Percentiles rank a stretch among this genome's conserved stretches.
Conservation (phyloP, 2,797 vertebrate species). For the Heliangelus exortis region DNA sequence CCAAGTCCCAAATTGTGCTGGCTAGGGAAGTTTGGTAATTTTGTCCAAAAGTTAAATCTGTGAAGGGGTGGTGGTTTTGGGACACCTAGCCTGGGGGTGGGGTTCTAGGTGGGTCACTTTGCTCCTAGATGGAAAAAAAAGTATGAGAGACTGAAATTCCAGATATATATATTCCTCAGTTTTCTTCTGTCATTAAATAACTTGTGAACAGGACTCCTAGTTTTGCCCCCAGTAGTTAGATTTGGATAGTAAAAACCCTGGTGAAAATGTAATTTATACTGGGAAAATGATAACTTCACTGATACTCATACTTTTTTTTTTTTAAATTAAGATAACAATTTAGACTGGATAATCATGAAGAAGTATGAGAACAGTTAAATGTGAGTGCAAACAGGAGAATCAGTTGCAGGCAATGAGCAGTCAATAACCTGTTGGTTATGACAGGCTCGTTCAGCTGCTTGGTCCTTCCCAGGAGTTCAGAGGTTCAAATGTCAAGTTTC, state of each 20-base stretch:
- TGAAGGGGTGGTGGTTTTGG: too few relatives aligned
- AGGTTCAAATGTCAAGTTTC: background rate
- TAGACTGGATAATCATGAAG: background rate
- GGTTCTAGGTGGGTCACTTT: background rate
- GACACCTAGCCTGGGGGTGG: background rate
- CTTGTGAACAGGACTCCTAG: background rate
- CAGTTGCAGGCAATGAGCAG: background rate
- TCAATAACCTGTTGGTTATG: background rate
- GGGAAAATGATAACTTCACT: background rate
- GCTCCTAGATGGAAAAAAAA: background rate
- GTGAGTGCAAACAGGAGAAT: background rate
- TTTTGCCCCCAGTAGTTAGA: background rate
- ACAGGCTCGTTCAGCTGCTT: background rate
- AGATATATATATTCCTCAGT: background rate
- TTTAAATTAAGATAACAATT: constrained; percentile 7
- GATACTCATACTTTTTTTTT: background rate
- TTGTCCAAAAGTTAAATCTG: background rate
- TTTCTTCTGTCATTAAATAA: background rate
- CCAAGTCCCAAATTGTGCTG: background rate
- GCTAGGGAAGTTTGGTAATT: background rate
- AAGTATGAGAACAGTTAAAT: background rate
- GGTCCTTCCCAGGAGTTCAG: background rate
- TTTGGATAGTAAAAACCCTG: background rate
- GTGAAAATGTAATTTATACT: background rate
- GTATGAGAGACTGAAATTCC: background rate